Evolutionary conservation across 2,888 invertebrate genomes (phyloP), one percentile per base, ranked within the genome.

Genomic region (Andrena hattorfiana): DNA sequence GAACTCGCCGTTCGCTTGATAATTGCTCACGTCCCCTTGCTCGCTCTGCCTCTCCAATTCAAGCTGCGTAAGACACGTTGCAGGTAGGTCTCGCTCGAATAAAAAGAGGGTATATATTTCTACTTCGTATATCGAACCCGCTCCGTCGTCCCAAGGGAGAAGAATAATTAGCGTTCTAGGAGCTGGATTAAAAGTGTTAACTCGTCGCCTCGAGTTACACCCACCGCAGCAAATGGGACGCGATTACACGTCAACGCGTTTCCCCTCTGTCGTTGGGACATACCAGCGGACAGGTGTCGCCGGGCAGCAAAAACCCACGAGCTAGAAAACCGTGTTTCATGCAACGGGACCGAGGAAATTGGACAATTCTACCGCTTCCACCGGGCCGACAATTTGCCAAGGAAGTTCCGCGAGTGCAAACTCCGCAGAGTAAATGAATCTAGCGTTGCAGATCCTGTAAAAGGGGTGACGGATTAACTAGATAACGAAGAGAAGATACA

Each of bases 1-100:
- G 94, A 98, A 98, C 94, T 98, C 98, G 0, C 98, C 98, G 93
- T 98, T 98, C n/a, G 97, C 97, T 92, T 98, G 97, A 94, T 98
- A 98, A 94, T 98, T 98, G 87, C 97, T 97, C 69, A 97, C 96
- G 94, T 98, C 98, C 0, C 98, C 98, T 91, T 97, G 96, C 91
- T 97, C 97, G 71, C 97, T 97, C 91, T 97, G 97, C 90, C 97
- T 96, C 85, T 96, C 96, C 67, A 98, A 94, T 91, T 97, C 97
- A 91, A 97, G 94, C 97, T 97, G 94, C 10, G 49, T 16, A 60
- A 72, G 42, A 77, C 10, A n/a, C 62, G 32, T 68, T 1, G 23
- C n/a, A n/a, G 32, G 1, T 62, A 35, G 8, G 20, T 32, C 20
- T 20, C 20, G 8, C 26, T 56, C 56, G 8, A 26, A 26, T 56